Percentiles rank a stretch among this genome's conserved stretches.
These are phyloP conservation scores for Ariolimax columbianus DNA, from an alignment of 2,888 invertebrate species.

Conservation along the genomic window DNA sequence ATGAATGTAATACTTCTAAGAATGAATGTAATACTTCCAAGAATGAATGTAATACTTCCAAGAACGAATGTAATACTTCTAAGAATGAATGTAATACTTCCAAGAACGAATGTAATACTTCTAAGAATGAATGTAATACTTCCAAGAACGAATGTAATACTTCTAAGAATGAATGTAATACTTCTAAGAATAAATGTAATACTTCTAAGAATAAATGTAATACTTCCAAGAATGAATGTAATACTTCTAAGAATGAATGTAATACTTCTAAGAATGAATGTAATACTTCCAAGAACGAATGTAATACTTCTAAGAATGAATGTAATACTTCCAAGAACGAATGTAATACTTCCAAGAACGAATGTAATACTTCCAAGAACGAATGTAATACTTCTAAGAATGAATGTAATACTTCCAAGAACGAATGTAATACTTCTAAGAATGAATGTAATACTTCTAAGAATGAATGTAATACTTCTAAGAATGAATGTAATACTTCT, in stretches of 20 bases:
- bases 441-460: not conserved
- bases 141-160: not conserved
- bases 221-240: not conserved
- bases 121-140: not conserved
- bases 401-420: not conserved
- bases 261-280: not conserved
- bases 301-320: not conserved
- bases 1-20: not conserved
- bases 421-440: not conserved
- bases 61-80: not conserved
- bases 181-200: not conserved
- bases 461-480: no score
- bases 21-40: constrained; percentile 79
- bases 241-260: not conserved
- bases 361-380: not conserved
- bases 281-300: not conserved
- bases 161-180: not conserved
- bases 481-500: not conserved
- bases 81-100: not conserved
- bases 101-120: not conserved
- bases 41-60: not conserved
- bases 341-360: constrained; percentile 79
- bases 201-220: constrained; percentile 65
- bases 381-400: not conserved
- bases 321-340: not conserved